Percentiles rank a stretch among this genome's conserved stretches.
phyloP scores from a whole-genome alignment of 2,113 vertebrate genomes.

The Pterocles orientalis region DNA sequence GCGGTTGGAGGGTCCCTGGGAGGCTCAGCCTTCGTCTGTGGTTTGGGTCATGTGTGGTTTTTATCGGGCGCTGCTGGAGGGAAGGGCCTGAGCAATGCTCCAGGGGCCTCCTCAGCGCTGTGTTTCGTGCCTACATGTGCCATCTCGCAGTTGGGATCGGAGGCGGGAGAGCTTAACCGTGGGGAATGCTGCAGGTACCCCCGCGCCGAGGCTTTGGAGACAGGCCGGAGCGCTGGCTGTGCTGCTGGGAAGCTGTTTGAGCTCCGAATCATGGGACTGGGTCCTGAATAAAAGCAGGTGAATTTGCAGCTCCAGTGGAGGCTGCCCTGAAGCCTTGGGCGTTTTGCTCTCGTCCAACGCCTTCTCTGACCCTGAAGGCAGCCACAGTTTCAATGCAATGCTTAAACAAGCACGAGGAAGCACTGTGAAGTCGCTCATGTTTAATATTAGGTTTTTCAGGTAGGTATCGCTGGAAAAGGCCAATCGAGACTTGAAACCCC shows the following conservation, averaged over 20 bases:
- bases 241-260: neutral
- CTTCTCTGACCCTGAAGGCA: fast-evolving
- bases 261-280: neutral
- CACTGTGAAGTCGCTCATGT: fast-evolving
- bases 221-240: neutral
- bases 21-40: neutral
- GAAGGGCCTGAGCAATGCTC: neutral
- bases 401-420: neutral
- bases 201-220: neutral
- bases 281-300: neutral
- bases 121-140: neutral
- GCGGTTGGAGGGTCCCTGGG: neutral
- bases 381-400: fast-evolving
- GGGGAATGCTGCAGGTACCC: fast-evolving
- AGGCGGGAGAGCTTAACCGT: neutral
- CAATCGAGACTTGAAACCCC: neutral
- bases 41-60: fast-evolving
- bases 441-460: neutral
- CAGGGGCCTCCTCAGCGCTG: neutral
- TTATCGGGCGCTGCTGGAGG: neutral
- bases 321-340: neutral
- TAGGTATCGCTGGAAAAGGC: neutral
- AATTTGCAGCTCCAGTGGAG: fast-evolving
- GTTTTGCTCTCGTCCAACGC: fast-evolving
- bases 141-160: fast-evolving